Evolutionary conservation across 2,888 invertebrate species (phyloP), one percentile per base, ranked within the genome.

Genomic region (Bedellia somnulentella): DNA sequence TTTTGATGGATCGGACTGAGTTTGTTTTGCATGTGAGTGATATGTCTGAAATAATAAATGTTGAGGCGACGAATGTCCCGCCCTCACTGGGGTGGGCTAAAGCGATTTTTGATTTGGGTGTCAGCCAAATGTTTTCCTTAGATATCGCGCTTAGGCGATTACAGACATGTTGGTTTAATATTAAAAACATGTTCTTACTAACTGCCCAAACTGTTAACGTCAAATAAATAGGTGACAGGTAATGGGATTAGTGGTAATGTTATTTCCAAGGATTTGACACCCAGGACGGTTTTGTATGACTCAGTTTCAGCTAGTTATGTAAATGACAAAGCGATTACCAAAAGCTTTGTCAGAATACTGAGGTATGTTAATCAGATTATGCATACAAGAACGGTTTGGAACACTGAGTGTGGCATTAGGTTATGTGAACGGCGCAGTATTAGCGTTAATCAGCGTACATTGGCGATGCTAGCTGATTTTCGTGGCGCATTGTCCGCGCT

Each of bases 1-100:
- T 73, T 70, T 64, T 75, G 73, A 75, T 75, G 71, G 75, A 73
- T 75, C 70, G 68, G 71, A 68, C 66, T 51, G 66, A 73, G 73
- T 75, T 73, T 75, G 73, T 71, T 75, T 75, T 75, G 75, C 75
- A 75, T 75, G 73, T 67, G 73, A 73, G 75, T 73, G 75, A 75
- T 75, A 75, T 70, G 73, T 75, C 73, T 75, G 70, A 71, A 75
- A 73, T 75, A 75, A 75, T 75, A 75, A 75, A 75, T 73, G 73
- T 71, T 73, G 70, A 71, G 71, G 75, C 73, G 71, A 67, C 71
- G 70, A 9, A 61, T 64, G 64, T 40, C 51, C 54, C 49, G 57
- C 63, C 55, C 55, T 45, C 40, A 41, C 46, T 53, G 57, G 70
- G 71, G 70, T 62, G 66, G 54, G 63, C 62, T 67, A 75, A 75